Conservation (phyloP, 2,113 vertebrate genomes). For the Elachura formosa region DNA sequence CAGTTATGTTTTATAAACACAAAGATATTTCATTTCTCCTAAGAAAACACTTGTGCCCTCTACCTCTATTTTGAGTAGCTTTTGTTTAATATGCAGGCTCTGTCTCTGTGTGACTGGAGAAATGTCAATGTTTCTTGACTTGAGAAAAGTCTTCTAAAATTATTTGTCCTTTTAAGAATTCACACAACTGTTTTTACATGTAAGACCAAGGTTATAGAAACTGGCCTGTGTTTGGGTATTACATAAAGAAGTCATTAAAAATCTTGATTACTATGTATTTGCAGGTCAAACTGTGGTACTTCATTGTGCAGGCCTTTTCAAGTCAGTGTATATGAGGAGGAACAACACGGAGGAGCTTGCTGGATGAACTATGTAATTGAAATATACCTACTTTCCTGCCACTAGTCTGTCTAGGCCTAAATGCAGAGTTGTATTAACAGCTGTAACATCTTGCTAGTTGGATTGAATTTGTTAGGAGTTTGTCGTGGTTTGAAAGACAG, state of each 20-base stretch:
- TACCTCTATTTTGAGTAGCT: background rate
- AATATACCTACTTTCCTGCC: background rate
- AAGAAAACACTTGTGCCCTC: constrained; percentile 4
- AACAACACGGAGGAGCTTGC: background rate
- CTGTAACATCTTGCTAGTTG: background rate
- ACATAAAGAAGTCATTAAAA: background rate
- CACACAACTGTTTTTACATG: background rate
- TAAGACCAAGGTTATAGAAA: background rate
- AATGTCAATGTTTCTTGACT: constrained; percentile 31
- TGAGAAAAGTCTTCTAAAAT: background rate
- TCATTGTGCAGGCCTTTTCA: background rate
- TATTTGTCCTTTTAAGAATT: background rate
- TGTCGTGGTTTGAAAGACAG: no score
- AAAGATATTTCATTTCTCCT: constrained; percentile 43
- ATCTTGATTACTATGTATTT: background rate
- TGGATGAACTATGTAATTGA: background rate
- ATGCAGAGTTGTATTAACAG: background rate
- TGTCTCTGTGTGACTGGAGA: constrained; percentile 16
- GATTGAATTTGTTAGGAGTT: background rate
- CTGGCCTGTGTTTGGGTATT: background rate
- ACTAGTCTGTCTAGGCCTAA: background rate
- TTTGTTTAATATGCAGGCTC: constrained; percentile 26
- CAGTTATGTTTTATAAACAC: background rate
- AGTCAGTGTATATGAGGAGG: background rate
- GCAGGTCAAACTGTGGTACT: background rate